Percentiles rank a stretch among this genome's conserved stretches.
These are phyloP conservation scores for Diogma glabrata DNA, from an alignment of 2,888 invertebrate species.

Conservation along the genomic window DNA sequence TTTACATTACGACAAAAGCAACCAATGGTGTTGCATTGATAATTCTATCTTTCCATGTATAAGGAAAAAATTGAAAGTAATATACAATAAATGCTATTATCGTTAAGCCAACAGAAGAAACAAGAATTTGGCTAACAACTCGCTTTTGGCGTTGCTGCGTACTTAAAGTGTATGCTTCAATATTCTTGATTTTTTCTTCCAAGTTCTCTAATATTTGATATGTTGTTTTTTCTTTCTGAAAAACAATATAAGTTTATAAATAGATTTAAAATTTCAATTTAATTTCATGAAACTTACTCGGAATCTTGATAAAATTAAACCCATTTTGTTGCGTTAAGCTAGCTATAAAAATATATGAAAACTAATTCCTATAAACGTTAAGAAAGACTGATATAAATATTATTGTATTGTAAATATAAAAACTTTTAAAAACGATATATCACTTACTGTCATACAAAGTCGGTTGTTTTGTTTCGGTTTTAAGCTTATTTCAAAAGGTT, in stretches of 20 bases:
- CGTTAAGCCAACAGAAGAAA: slow-evolving; percentile 56
- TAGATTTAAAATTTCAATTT: not conserved
- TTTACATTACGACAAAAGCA: slow-evolving; percentile 76
- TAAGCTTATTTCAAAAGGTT: no score
- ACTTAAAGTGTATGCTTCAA: slow-evolving; percentile 66
- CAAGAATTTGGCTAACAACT: slow-evolving; percentile 65
- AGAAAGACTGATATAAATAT: no score
- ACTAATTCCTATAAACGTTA: no score
- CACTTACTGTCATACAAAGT: no score
- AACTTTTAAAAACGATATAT: no score
- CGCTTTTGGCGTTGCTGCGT: slow-evolving; percentile 73
- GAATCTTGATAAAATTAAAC: slow-evolving; percentile 53
- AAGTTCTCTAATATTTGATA: slow-evolving; percentile 51
- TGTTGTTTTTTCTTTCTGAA: slow-evolving; percentile 41
- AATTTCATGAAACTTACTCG: slow-evolving; percentile 42
- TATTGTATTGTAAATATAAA: no score
- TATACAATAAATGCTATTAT: slow-evolving; percentile 63
- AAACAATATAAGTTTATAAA: slow-evolving; percentile 20
- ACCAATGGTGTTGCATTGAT: slow-evolving; percentile 68
- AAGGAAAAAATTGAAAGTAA: slow-evolving; percentile 69
- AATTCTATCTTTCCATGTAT: slow-evolving; percentile 58
- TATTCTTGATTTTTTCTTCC: slow-evolving; percentile 65
- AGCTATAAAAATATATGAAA: no score
- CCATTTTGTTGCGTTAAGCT: no score
- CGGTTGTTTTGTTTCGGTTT: no score